A percentile compares a stretch with the other conserved stretches of the same genome.
Conservation (phyloP, 2,888 invertebrate species). For the Lepidochrysops patricia region DNA sequence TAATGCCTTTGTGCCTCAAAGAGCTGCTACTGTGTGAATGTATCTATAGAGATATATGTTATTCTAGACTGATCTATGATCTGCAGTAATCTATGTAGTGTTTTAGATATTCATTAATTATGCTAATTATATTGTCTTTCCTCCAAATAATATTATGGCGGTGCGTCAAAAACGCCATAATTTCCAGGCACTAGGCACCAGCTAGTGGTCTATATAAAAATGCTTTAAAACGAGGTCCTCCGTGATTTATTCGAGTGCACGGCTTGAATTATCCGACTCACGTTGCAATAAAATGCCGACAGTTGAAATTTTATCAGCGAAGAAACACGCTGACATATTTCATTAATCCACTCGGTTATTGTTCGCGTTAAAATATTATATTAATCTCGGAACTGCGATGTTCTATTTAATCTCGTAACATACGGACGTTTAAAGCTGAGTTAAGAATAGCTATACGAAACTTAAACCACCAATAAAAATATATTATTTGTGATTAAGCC, state of each 20-base stretch:
- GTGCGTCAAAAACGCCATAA: neutral
- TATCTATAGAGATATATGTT: no score
- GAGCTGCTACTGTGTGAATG: no score
- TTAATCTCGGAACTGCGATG: slow-evolving; percentile 59
- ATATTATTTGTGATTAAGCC: no score
- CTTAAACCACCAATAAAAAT: no score
- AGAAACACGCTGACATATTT: slow-evolving; percentile 66
- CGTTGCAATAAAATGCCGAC: slow-evolving; percentile 63
- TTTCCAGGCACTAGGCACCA: neutral
- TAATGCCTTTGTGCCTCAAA: neutral
- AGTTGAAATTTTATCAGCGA: slow-evolving; percentile 63
- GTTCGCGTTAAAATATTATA: slow-evolving; percentile 62
- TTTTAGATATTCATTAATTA: no score
- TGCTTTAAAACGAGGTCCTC: slow-evolving; percentile 39
- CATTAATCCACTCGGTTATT: slow-evolving; percentile 54
- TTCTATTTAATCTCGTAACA: slow-evolving; percentile 44
- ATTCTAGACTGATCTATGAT: no score
- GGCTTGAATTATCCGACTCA: slow-evolving; percentile 60
- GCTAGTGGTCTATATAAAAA: slow-evolving; percentile 1
- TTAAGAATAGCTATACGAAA: no score
- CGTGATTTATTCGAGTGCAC: slow-evolving; percentile 63
- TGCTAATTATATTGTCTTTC: no score
- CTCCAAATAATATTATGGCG: neutral
- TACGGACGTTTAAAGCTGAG: no score
- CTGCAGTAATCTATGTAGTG: no score